Percentiles rank a stretch among this genome's conserved stretches.
phyloP scores from a whole-genome alignment of 2,113 vertebrate genomes.

The Podarcis raffonei region DNA sequence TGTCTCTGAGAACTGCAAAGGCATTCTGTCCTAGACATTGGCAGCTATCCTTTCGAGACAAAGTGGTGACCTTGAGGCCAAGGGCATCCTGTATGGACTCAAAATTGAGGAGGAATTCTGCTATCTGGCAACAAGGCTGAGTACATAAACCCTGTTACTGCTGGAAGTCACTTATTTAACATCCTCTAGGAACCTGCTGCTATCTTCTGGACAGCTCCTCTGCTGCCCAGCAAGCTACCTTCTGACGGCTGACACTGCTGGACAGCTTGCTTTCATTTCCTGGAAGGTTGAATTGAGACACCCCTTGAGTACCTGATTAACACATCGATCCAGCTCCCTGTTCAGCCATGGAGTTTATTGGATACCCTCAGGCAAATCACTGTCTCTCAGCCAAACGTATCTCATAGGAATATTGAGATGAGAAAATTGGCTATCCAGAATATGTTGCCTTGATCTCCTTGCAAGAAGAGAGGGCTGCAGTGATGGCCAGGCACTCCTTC shows the following conservation, averaged over 20 bases:
- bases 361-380: background rate
- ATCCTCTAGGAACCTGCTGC: background rate
- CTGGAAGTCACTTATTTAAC: background rate
- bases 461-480: background rate
- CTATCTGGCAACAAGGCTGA: background rate
- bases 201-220: background rate
- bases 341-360: background rate
- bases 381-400: background rate
- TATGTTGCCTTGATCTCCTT: background rate
- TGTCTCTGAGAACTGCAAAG: background rate
- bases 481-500: background rate
- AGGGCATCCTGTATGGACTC: background rate
- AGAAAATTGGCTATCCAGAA: background rate
- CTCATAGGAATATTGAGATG: background rate
- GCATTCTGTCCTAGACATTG: background rate
- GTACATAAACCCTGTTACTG: background rate
- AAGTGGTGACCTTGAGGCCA: background rate
- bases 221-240: background rate
- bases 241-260: background rate
- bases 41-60: background rate
- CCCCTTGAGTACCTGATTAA: background rate
- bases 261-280: background rate
- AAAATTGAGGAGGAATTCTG: background rate
- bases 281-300: background rate
- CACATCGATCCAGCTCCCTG: background rate